Evolutionary conservation across 2,797 vertebrate genomes (phyloP), one percentile per base, ranked within the genome.

Genomic region (Neosalanx taihuensis): DNA sequence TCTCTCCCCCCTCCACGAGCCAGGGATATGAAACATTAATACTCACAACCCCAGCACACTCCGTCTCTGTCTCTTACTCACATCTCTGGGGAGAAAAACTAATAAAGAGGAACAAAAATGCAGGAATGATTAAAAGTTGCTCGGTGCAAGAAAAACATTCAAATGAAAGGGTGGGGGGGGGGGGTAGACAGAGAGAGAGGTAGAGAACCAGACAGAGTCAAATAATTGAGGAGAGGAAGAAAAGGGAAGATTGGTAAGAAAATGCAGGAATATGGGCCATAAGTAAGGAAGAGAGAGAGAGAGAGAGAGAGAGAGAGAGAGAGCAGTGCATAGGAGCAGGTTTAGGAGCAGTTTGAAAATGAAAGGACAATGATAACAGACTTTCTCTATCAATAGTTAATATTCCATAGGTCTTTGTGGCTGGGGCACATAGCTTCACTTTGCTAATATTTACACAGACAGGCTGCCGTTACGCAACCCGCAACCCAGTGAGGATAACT

Each of bases 381-480:
- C 65, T 74, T 74, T 76, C 79, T 79, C 77, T 76, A 80, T 83
- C 80, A 76, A 78, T 83, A 83, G 84, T 86, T 85, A 84, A 84
- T 87, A 87, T 88, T 88, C 83, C 78, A 73, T 78, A 63, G 73
- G 72, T 74, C 74, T 78, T 77, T 71, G 72, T 64, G 72, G 53
- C 71, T 74, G 79, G 71, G 68, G 58, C 72, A 70, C 70, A 79
- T 88, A 74, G 82, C 88, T 90, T 85, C 81, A 86, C 76, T 84
- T 83, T 81, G 84, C 87, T 86, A 87, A 91, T 88, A 89, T 91
- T 90, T 88, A 86, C 77, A 76, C 83, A 80, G 83, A 83, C 79
- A 82, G 82, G 73, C 31, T 69, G 76, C 82, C 76, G 80, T 72
- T 65, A 73, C 79, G 51, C 15, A 7, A 56, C 18, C 51, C 15